Base-by-base conservation (phyloP, 2,113 vertebrate species). In the Verasper variegatus region DNA sequence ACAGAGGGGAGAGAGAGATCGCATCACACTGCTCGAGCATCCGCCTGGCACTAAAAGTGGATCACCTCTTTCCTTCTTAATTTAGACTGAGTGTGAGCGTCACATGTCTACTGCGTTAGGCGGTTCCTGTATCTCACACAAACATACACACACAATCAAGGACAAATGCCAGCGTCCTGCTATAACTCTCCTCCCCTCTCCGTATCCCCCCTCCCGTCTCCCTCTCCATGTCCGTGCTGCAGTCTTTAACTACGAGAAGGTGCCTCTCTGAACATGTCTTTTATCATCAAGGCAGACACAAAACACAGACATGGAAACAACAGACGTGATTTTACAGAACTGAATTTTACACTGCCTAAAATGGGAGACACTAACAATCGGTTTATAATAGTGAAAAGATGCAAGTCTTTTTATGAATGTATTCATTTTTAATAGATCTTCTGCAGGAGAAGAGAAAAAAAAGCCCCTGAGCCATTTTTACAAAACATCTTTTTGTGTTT, bases 161-260 rank as follows among this genome's bases (percentile, higher is more conserved):
- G 90, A 90, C 87, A 83, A 91, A 84, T 79, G 77, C 54, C 78
- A 88, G 73, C 68, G 66, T 79, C 83, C 88, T 88, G 82, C 77
- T 75, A 17, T 82, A 81, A 79, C 78, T 85, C 86, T 81, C 73
- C 75, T 67, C 35, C 73, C 77, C 54, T 77, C 76, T 52, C 35
- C 40, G n/a, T 31, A 35, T 59, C 42, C 56, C 61, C 40, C 62
- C 73, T 31, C 31, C 31, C 31, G 6, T 31, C 27, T 31, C 27
- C 27, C 0, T 31, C 31, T 31, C 69, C 4, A 5, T 24, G 20
- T 47, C 67, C 54, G 7, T 59, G 72, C 89, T 89, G 86, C 87
- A 90, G 86, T 55, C 66, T 52, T 69, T 64, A 72, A 72, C 68
- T 21, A 40, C 35, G 55, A 72, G 56, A 82, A 47, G 12, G 26